Evolutionary conservation across 2,888 invertebrate genomes (phyloP).

Genomic region (Diadegma fenestrale): DNA sequence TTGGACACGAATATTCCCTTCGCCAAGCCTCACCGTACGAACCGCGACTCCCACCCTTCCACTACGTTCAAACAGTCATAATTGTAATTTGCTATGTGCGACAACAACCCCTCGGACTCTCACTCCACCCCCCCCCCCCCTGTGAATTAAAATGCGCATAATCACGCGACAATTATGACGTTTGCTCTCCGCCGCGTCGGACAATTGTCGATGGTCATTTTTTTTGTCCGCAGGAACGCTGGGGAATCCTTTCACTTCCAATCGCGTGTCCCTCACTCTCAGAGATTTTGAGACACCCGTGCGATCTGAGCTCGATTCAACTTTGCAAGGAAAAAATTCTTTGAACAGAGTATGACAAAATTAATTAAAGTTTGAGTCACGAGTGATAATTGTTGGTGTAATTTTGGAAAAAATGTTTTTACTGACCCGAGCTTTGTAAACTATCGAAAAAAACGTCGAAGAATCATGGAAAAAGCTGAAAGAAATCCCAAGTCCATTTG

Average conservation of each 20-base stretch:
- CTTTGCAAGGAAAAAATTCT: no score
- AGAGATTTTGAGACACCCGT: no score
- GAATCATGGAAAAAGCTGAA: background rate
- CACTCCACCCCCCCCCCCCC: background rate
- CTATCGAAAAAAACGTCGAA: background rate
- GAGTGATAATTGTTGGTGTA: background rate
- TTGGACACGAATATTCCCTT: slow-evolving; percentile 49
- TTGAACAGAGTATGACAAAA: no score
- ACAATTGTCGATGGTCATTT: background rate
- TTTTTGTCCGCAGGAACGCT: background rate
- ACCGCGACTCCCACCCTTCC: slow-evolving; percentile 30
- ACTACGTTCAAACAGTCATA: slow-evolving; percentile 62
- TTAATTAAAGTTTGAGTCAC: background rate
- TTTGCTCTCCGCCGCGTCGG: slow-evolving; percentile 62
- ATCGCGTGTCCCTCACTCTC: no score
- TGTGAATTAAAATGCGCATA: slow-evolving; percentile 70
- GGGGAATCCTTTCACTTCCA: background rate
- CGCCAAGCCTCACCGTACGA: slow-evolving; percentile 36
- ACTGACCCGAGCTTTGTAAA: background rate
- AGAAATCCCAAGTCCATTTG: background rate
- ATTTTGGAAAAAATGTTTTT: background rate
- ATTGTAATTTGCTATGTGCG: slow-evolving; percentile 66
- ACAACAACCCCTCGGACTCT: slow-evolving; percentile 45
- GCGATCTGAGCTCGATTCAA: no score
- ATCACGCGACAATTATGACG: slow-evolving; percentile 69